Evolutionary conservation across 2,113 vertebrate species (phyloP).

Genomic region (Corydoras maculifer): DNA sequence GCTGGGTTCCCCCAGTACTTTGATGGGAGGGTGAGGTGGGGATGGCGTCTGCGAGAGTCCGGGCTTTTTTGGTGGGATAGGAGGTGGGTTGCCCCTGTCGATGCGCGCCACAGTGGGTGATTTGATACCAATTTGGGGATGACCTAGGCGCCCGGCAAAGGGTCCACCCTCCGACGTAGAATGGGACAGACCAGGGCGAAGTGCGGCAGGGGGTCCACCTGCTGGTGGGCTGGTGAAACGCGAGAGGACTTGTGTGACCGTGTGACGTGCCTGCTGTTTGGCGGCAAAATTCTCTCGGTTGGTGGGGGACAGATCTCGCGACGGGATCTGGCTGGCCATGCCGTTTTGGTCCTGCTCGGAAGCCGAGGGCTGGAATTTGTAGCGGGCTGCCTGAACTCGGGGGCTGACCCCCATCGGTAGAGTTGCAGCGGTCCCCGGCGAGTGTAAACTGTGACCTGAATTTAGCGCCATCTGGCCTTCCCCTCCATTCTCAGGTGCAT

Average conservation of each 20-base stretch:
- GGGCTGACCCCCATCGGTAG: conserved; percentile 80
- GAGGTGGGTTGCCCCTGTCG: conserved; percentile 94
- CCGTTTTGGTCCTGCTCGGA: conserved; percentile 95
- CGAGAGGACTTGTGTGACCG: conserved; percentile 91
- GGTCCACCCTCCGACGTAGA: conserved; percentile 72
- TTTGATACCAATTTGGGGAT: conserved; percentile 75
- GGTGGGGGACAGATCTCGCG: conserved; percentile 86
- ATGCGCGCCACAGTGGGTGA: conserved; percentile 81
- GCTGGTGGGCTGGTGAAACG: conserved; percentile 86
- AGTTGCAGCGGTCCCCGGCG: conserved; percentile 57
- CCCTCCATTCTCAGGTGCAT: conserved; percentile 80
- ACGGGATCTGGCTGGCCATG: conserved; percentile 80
- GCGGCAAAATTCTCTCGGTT: conserved; percentile 88
- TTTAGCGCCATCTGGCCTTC: conserved; percentile 53
- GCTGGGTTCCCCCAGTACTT: conserved; percentile 77
- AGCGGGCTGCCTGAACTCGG: conserved; percentile 87
- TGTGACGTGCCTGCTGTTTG: conserved; percentile 92
- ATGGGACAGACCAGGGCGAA: conserved; percentile 68
- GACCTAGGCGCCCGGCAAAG: conserved; percentile 66
- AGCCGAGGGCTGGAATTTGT: conserved; percentile 83
- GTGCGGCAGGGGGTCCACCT: conserved; percentile 44
- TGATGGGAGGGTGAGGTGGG: conserved; percentile 86
- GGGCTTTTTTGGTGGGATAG: conserved; percentile 98
- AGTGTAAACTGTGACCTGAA: conserved; percentile 62
- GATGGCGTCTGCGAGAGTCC: conserved; percentile 95